These are phyloP conservation scores for Lethenteron reissneri DNA, from an alignment of 2,113 vertebrate species.

Conservation along the genomic window DNA sequence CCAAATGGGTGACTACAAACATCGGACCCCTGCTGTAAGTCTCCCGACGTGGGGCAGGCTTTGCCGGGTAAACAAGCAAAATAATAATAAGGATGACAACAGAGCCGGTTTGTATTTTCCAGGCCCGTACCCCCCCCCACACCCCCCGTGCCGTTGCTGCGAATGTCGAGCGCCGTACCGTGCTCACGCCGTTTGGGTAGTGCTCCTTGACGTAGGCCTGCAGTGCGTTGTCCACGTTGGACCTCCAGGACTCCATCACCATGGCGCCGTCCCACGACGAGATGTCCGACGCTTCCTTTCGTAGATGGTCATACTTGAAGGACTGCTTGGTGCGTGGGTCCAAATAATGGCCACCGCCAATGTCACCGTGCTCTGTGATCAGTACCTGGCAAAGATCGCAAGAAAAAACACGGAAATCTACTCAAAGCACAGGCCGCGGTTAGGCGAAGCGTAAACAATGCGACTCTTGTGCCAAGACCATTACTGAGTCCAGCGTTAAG, in stretches of 20 bases:
- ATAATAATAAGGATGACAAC: no score
- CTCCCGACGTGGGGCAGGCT: no score
- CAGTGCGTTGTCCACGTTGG: constrained; percentile 50
- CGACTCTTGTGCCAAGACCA: no score
- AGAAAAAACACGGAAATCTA: neutral
- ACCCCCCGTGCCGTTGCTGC: no score
- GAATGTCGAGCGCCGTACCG: constrained; percentile 32
- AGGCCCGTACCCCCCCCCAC: no score
- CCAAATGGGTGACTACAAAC: no score
- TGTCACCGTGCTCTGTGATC: constrained; percentile 77
- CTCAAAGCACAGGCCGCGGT: no score
- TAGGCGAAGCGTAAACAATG: no score
- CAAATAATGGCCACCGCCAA: constrained; percentile 67
- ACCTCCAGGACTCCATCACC: constrained; percentile 44
- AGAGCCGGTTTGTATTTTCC: no score
- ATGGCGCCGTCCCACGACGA: constrained; percentile 43
- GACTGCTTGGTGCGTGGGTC: constrained; percentile 79
- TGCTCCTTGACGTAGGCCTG: constrained; percentile 69
- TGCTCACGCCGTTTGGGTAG: constrained; percentile 68
- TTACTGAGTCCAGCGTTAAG: no score
- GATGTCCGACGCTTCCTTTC: constrained; percentile 61
- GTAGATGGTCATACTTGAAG: constrained; percentile 83
- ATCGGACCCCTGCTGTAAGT: no score
- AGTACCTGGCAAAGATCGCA: constrained; percentile 33
- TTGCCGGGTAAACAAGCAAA: no score